A percentile compares a stretch with the other conserved stretches of the same genome.
Conservation (phyloP, 2,888 invertebrate species). For the Folsomia manolachei region DNA sequence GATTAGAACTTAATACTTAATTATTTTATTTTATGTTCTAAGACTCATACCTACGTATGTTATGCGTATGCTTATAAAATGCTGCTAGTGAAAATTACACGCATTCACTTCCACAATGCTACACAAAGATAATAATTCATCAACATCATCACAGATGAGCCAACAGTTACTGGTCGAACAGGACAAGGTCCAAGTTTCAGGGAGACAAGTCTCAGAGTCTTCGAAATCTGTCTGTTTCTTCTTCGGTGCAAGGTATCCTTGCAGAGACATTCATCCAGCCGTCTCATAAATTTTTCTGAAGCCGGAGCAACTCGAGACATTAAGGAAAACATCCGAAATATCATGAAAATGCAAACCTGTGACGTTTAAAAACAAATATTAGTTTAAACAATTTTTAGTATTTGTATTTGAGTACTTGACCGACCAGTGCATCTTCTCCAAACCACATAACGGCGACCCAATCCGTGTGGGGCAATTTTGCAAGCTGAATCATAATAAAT, state of each 20-base stretch:
- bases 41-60: too few relatives aligned
- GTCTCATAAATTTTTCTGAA: slow-evolving; percentile 8
- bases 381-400: too few relatives aligned
- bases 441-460: slow-evolving; percentile 18
- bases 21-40: too few relatives aligned
- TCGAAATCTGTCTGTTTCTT: neutral
- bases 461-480: slow-evolving; percentile 14
- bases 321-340: slow-evolving; percentile 23
- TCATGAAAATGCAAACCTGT: slow-evolving; percentile 1
- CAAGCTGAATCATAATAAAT: slow-evolving; percentile 25
- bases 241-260: slow-evolving; percentile 5
- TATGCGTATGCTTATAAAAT: too few relatives aligned
- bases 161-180: slow-evolving; percentile 19
- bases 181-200: slow-evolving; percentile 25
- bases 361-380: too few relatives aligned
- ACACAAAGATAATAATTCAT: slow-evolving; percentile 24
- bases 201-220: slow-evolving; percentile 11
- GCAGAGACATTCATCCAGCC: neutral
- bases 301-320: slow-evolving; percentile 22
- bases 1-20: too few relatives aligned
- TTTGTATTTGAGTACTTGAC: too few relatives aligned
- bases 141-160: slow-evolving; percentile 16
- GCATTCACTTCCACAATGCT: slow-evolving; percentile 16
- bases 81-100: too few relatives aligned
- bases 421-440: slow-evolving; percentile 13